Evolutionary conservation across 2,888 invertebrate species (phyloP), one percentile per base, ranked within the genome.

Genomic region (Xestobium rufovillosum): DNA sequence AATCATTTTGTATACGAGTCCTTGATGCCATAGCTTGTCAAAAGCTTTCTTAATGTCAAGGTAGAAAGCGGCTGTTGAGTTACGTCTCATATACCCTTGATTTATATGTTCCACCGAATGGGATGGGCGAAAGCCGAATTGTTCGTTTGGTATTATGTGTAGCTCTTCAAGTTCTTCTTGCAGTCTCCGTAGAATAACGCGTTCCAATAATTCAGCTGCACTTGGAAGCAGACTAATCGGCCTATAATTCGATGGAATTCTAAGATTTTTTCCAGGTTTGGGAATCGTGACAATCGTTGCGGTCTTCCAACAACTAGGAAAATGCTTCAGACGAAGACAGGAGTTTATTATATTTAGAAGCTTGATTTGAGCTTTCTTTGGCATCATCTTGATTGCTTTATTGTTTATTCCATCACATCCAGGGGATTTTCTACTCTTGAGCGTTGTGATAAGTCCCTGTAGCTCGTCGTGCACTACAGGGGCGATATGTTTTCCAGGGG

Each of bases 41-140:
- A n/a, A n/a, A n/a, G n/a, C n/a, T n/a, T n/a, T n/a, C n/a, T n/a
- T n/a, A n/a, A n/a, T n/a, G n/a, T n/a, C n/a, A n/a, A n/a, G n/a
- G 51, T 41, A 10, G 15, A 14, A 2, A 17, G 15, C 41, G 44
- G 45, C 42, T 52, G 48, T 1, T 54, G 53, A 1, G 56, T 52
- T 27, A 55, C 53, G 3, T 51, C 50, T 3, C 16, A 26, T 26
- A 55, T 43, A 11, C 28, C 17, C 26, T 39, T 36, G 8, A 12
- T 29, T 1, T 48, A 2, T 47, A 39, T 14, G 33, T 27, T 0
- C 52, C 52, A n/a, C n/a, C 12, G 27, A 19, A 12, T 53, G 50
- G 1, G 26, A 16, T 26, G 51, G 31, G 4, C 52, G 40, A 37
- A 55, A 55, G 4, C 51, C 50, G 36, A 48, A 51, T 43, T 55